A percentile compares a stretch with the other conserved stretches of the same genome.
Conservation (phyloP, 2,113 vertebrate genomes). For the Neodon shergylaensis region DNA sequence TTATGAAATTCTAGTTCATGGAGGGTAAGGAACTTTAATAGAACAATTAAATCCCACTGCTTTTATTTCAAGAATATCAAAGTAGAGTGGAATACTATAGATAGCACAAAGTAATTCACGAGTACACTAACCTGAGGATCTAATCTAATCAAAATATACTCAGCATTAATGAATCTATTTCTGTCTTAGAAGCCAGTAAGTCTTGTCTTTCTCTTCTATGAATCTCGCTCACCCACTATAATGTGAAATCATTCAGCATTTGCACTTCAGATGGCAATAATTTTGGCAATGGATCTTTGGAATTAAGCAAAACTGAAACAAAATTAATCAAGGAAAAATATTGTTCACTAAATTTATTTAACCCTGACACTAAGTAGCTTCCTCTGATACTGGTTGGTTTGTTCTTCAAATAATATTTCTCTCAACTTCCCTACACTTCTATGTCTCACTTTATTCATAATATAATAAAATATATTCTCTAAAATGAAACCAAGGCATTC, state of each 20-base stretch:
- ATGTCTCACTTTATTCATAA: constrained; percentile 1
- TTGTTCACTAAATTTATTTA: background rate
- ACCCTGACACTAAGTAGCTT: background rate
- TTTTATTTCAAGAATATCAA: constrained; percentile 64
- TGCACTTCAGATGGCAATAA: background rate
- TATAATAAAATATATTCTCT: background rate
- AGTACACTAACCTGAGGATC: background rate
- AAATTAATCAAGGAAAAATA: constrained; percentile 14
- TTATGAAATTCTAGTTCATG: background rate
- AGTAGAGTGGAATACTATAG: background rate
- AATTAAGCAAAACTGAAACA: background rate
- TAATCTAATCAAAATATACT: constrained; percentile 41
- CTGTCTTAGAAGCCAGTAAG: background rate
- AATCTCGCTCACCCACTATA: fast-evolving
- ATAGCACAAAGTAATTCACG: constrained; percentile 35
- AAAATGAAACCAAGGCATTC: background rate
- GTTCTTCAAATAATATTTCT: background rate
- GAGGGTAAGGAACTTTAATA: constrained; percentile 55
- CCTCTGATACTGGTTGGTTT: background rate
- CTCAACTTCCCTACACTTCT: background rate
- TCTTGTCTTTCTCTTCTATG: background rate
- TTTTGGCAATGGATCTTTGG: background rate
- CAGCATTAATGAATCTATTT: constrained; percentile 1
- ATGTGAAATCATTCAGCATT: background rate
- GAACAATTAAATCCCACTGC: constrained; percentile 15